A percentile compares a stretch with the other conserved stretches of the same genome.
Evolutionary conservation across 2,113 vertebrate genomes (phyloP).

Genomic region (Cercocebus atys): DNA sequence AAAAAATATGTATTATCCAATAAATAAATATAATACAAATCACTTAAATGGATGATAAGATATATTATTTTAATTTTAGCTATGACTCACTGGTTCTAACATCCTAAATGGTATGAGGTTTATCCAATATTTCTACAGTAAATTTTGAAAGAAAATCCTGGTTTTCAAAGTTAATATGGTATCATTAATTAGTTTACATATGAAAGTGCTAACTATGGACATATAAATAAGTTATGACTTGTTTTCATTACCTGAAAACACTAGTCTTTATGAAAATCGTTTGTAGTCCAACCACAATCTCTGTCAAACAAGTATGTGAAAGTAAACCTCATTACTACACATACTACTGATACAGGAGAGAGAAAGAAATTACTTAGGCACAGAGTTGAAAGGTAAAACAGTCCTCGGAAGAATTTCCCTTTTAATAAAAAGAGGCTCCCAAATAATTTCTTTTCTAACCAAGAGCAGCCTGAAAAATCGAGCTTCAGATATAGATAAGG

Average conservation of each 20-base stretch:
- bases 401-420: not conserved
- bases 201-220: not conserved
- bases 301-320: not conserved
- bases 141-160: not conserved
- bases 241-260: not conserved
- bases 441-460: no score
- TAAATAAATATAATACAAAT: not conserved
- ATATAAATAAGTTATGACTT: not conserved
- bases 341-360: no score
- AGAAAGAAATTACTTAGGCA: no score
- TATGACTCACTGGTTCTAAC: conserved; percentile 30
- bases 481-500: no score
- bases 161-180: not conserved
- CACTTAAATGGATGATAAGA: not conserved
- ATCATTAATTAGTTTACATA: not conserved
- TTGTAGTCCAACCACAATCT: not conserved
- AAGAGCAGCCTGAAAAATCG: no score
- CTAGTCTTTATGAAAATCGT: not conserved
- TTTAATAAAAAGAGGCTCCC: no score
- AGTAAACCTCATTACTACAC: not conserved
- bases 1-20: conserved; percentile 16
- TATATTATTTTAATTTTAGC: not conserved
- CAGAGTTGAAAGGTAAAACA: no score
- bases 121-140: not conserved
- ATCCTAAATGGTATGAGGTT: not conserved